phyloP scores from a whole-genome alignment of 2,888 invertebrate genomes.

The Dascillus cervinus region DNA sequence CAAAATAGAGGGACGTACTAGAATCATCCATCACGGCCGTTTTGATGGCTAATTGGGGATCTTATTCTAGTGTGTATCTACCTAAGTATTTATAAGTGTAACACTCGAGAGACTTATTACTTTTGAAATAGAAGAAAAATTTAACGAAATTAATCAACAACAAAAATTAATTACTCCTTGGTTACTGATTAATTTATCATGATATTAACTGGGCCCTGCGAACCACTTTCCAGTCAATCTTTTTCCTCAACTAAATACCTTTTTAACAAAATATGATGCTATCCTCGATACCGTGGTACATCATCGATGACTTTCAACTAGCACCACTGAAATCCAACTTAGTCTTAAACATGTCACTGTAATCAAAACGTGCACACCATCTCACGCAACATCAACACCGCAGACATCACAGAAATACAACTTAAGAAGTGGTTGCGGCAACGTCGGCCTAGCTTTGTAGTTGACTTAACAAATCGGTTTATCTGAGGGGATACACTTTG shows the following conservation, averaged over 20 bases:
- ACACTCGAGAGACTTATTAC: neutral
- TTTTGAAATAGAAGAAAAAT: neutral
- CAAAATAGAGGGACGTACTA: conserved; percentile 21
- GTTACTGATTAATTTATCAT: no score
- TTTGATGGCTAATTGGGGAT: conserved; percentile 20
- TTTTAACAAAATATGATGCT: no score
- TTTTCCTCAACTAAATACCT: no score
- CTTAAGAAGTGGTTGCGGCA: conserved; percentile 16
- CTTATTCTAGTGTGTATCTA: conserved; percentile 7
- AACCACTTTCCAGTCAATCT: no score
- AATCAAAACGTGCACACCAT: conserved; percentile 5
- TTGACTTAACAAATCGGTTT: conserved; percentile 25
- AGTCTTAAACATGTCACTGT: neutral
- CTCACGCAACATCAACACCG: conserved; percentile 9
- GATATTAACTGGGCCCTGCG: no score
- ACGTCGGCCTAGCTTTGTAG: conserved; percentile 19
- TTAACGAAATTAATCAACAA: no score
- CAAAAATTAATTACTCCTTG: no score
- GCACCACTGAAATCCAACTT: neutral
- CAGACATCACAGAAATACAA: conserved; percentile 9
- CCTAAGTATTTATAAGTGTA: conserved; percentile 1
- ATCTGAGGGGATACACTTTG: conserved; percentile 25
- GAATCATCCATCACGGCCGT: conserved; percentile 21
- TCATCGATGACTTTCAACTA: no score
- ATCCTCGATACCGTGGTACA: no score